phyloP scores from a whole-genome alignment of 2,113 vertebrate genomes.

The Clinocottus analis region DNA sequence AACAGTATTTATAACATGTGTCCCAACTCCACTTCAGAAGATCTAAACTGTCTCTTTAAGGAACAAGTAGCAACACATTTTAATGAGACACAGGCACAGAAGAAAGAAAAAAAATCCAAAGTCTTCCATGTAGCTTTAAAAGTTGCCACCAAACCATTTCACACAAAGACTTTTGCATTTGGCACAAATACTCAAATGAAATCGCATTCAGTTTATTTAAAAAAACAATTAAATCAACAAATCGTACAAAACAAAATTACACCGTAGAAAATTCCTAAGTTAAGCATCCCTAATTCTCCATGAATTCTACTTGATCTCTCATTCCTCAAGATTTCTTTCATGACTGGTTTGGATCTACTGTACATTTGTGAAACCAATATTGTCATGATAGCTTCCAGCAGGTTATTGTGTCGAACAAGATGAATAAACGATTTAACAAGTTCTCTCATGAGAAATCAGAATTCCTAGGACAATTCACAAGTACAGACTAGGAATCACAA shows the following conservation, averaged over 20 bases:
- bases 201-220: conserved; percentile 1
- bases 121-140: neutral
- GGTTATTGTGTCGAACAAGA: conserved; percentile 5
- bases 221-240: conserved; percentile 4
- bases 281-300: neutral
- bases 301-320: neutral
- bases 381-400: neutral
- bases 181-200: neutral
- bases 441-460: neutral
- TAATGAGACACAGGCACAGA: neutral
- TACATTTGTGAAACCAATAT: neutral
- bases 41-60: too few relatives aligned
- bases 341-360: neutral
- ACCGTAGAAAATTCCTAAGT: neutral
- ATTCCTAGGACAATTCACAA: neutral
- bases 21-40: too few relatives aligned
- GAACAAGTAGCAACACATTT: neutral
- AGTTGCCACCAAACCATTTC: neutral
- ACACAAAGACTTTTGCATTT: neutral
- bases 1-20: too few relatives aligned
- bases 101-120: neutral
- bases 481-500: neutral
- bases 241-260: neutral
- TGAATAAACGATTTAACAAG: neutral
- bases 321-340: neutral